Evolutionary conservation across 2,888 invertebrate species (phyloP).

Genomic region (Andrena camellia): DNA sequence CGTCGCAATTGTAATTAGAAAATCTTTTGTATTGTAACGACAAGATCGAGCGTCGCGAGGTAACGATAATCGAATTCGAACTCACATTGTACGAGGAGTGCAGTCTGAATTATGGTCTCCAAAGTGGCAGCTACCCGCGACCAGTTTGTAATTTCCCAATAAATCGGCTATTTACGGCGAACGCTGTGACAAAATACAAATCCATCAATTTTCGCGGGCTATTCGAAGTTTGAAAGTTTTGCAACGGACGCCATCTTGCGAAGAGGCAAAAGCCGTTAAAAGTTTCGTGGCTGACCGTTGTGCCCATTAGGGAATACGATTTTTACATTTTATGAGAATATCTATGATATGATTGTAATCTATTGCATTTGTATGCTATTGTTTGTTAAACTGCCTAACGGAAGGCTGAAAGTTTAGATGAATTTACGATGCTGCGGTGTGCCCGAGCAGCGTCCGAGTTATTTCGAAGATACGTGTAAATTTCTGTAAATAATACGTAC

Average conservation of each 20-base stretch:
- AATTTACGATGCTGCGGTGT: neutral
- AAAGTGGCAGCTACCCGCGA: neutral
- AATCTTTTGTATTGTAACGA: neutral
- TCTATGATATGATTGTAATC: neutral
- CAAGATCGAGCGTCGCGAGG: neutral
- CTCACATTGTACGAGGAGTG: neutral
- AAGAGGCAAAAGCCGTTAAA: neutral
- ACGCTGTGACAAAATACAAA: neutral
- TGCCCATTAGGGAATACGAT: neutral
- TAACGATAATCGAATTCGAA: neutral
- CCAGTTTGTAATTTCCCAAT: neutral
- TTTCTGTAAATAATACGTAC: slow-evolving; percentile 6
- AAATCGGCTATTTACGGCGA: neutral
- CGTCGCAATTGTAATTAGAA: neutral
- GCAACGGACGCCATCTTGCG: neutral
- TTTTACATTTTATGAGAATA: neutral
- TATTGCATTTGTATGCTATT: neutral
- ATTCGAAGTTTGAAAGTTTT: neutral
- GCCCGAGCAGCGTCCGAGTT: neutral
- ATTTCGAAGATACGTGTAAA: neutral
- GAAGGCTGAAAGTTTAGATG: neutral
- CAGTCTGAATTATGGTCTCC: neutral
- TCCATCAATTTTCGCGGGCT: neutral
- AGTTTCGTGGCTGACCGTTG: neutral
- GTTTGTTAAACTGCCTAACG: neutral